phyloP scores from a whole-genome alignment of 2,797 vertebrate species.

The Steatocranus sp. region DNA sequence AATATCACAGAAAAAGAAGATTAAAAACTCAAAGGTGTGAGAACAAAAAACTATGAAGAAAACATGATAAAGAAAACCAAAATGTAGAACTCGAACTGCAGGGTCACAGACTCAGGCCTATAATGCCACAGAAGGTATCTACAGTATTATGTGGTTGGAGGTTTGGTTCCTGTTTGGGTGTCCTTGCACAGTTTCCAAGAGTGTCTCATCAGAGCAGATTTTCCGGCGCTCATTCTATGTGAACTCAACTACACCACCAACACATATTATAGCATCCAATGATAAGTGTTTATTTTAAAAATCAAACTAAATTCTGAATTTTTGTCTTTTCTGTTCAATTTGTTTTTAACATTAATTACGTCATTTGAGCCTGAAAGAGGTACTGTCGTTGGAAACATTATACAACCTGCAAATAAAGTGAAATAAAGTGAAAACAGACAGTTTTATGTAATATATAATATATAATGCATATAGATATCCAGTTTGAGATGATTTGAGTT shows the following conservation, averaged over 20 bases:
- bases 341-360: background rate
- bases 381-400: background rate
- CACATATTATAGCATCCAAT: background rate
- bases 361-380: background rate
- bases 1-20: background rate
- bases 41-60: background rate
- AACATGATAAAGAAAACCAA: background rate
- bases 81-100: background rate
- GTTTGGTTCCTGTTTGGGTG: background rate
- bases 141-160: background rate
- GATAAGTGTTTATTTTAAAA: background rate
- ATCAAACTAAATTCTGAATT: background rate
- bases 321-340: background rate
- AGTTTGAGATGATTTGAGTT: background rate
- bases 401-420: background rate
- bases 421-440: background rate
- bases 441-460: background rate
- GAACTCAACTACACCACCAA: background rate
- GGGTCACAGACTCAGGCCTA: background rate
- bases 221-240: background rate
- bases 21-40: background rate
- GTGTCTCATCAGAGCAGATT: background rate
- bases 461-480: rapidly evolving
- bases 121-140: background rate
- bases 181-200: rapidly evolving